Percentiles rank a stretch among this genome's conserved stretches.
These are phyloP conservation scores for Drosophila littoralis DNA, from an alignment of 1,140 invertebrate genomes.

Conservation along the genomic window DNA sequence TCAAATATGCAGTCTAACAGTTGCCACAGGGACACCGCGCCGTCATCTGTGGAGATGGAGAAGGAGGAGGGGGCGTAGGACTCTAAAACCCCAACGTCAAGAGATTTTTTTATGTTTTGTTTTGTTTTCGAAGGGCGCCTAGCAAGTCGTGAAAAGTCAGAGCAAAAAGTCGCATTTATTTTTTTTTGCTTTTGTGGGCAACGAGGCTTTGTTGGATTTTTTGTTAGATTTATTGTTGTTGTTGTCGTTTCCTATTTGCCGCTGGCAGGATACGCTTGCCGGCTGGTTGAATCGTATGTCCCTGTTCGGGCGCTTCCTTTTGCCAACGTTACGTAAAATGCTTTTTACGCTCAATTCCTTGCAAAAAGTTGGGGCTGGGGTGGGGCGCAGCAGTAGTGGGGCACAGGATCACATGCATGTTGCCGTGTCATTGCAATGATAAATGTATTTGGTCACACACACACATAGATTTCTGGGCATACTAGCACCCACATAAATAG, in stretches of 20 bases:
- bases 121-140: background rate
- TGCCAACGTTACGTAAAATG: slow-evolving; percentile 51
- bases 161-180: slow-evolving; percentile 42
- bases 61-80: background rate
- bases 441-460: slow-evolving; percentile 69
- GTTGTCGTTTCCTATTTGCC: slow-evolving; percentile 52
- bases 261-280: slow-evolving; percentile 45
- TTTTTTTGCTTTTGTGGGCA: slow-evolving; percentile 5
- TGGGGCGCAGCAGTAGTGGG: background rate
- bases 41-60: background rate
- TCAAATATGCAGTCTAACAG: slow-evolving; percentile 31
- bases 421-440: slow-evolving; percentile 76
- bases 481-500: slow-evolving; percentile 19
- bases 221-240: slow-evolving; percentile 26
- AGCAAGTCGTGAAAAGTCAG: slow-evolving; percentile 21
- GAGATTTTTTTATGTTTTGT: slow-evolving; percentile 1
- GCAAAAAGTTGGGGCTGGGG: slow-evolving; percentile 19
- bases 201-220: slow-evolving; percentile 11
- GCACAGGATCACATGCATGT: slow-evolving; percentile 41
- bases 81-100: background rate
- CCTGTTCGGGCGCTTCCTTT: slow-evolving; percentile 34
- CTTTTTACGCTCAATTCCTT: slow-evolving; percentile 45
- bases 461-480: background rate
- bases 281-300: slow-evolving; percentile 18
- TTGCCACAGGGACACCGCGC: background rate